Evolutionary conservation across 2,888 invertebrate species (phyloP).

Genomic region (Cryptophagus acutangulus): DNA sequence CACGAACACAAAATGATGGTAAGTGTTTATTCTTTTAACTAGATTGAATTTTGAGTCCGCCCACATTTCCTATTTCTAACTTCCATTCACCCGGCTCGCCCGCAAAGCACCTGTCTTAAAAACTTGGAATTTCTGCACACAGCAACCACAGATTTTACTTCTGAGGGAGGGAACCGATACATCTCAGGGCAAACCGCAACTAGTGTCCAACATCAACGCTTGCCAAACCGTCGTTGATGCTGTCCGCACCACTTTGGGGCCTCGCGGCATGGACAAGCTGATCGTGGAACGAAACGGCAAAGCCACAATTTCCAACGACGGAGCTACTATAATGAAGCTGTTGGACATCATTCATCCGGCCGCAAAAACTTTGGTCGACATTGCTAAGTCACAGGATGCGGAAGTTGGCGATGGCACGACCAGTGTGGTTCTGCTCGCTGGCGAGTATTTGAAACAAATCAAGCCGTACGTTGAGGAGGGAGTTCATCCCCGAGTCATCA

Average conservation of each 20-base stretch:
- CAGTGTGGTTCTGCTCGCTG: slow-evolving; percentile 91
- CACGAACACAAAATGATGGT: slow-evolving; percentile 23
- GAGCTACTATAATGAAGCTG: slow-evolving; percentile 98
- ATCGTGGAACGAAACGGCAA: slow-evolving; percentile 87
- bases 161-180: slow-evolving; percentile 97
- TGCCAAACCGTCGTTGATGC: slow-evolving; percentile 94
- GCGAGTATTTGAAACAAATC: slow-evolving; percentile 90
- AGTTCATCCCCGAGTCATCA: slow-evolving; percentile 89
- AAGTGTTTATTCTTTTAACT: slow-evolving; percentile 9
- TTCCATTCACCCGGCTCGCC: neutral
- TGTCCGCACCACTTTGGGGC: slow-evolving; percentile 95
- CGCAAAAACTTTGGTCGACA: slow-evolving; percentile 95
- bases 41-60: neutral
- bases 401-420: slow-evolving; percentile 99
- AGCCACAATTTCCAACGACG: slow-evolving; percentile 98
- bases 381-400: slow-evolving; percentile 98
- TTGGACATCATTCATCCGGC: slow-evolving; percentile 97
- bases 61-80: neutral
- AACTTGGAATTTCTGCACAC: slow-evolving; percentile 30
- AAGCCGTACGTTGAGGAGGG: slow-evolving; percentile 97
- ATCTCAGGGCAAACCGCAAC: slow-evolving; percentile 92
- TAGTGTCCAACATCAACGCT: slow-evolving; percentile 96
- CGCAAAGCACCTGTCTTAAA: slow-evolving; percentile 16
- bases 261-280: slow-evolving; percentile 98
- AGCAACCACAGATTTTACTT: slow-evolving; percentile 97